Conservation (phyloP, 2,113 vertebrate genomes). For the Camelus dromedarius region DNA sequence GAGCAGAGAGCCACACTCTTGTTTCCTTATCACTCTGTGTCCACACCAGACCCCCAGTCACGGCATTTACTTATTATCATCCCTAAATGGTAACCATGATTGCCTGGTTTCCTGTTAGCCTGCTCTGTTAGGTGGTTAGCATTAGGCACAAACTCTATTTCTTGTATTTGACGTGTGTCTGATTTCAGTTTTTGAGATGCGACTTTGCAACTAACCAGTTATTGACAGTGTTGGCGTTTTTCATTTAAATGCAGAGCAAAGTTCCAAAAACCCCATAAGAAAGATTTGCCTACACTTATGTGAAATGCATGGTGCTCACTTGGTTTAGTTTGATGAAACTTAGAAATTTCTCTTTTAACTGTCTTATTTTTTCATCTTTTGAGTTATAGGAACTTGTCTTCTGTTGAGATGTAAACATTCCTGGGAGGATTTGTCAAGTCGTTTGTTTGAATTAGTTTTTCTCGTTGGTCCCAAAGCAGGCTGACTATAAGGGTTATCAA, state of each 20-base stretch:
- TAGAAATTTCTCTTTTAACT: background rate
- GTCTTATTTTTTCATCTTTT: background rate
- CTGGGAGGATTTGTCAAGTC: background rate
- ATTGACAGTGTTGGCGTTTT: background rate
- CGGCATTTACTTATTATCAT: background rate
- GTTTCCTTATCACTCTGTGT: too few species aligned
- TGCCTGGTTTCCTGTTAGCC: background rate
- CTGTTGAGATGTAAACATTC: background rate
- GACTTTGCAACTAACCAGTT: background rate
- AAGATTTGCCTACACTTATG: background rate
- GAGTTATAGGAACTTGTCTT: background rate
- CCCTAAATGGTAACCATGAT: background rate
- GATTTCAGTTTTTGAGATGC: background rate
- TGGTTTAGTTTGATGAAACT: background rate
- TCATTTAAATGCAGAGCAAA: background rate
- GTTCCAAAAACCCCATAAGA: background rate
- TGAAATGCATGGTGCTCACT: background rate
- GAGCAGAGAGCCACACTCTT: too few species aligned
- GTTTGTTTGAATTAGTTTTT: background rate
- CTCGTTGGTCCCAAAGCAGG: background rate
- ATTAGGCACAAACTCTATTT: background rate
- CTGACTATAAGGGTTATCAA: background rate
- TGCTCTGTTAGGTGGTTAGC: background rate
- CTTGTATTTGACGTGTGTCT: background rate
- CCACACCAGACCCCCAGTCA: rapidly evolving